Evolutionary conservation across 2,113 vertebrate species (phyloP).

Genomic region (Mirounga angustirostris): DNA sequence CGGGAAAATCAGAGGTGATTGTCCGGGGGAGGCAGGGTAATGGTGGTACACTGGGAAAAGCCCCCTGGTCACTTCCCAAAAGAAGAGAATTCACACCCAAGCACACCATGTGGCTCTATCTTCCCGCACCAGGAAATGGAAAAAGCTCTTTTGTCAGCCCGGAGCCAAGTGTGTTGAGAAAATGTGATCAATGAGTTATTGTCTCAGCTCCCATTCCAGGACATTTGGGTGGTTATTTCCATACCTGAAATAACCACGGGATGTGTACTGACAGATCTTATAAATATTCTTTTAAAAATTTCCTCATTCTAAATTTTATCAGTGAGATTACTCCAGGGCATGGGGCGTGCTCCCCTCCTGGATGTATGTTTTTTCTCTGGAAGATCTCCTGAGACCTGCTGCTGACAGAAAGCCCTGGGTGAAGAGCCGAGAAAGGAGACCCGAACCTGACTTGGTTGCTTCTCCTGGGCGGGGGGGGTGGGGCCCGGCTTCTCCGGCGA

Average conservation of each 20-base stretch:
- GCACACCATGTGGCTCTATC: rapidly evolving
- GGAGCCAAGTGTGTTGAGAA: not conserved
- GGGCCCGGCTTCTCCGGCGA: not conserved
- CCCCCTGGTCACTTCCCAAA: rapidly evolving
- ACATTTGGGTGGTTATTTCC: not conserved
- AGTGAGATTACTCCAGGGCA: not conserved
- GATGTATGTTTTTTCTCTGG: not conserved
- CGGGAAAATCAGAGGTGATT: not conserved
- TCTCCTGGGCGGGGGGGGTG: too few relatives aligned
- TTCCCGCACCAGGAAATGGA: not conserved
- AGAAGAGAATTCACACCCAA: not conserved
- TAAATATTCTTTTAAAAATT: not conserved
- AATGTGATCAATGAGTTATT: not conserved
- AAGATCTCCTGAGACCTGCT: not conserved
- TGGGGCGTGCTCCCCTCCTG: not conserved
- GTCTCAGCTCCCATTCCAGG: not conserved
- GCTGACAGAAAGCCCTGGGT: not conserved
- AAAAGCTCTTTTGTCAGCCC: not conserved
- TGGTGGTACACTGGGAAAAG: not conserved
- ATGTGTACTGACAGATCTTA: not conserved
- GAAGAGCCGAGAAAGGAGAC: not conserved
- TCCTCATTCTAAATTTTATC: too few relatives aligned
- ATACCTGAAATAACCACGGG: too few relatives aligned
- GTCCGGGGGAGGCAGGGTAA: not conserved
- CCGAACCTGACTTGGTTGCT: rapidly evolving